A percentile compares a stretch with the other conserved stretches of the same genome.
Evolutionary conservation across 2,113 vertebrate species (phyloP).

Genomic region (Dissostichus mawsoni): DNA sequence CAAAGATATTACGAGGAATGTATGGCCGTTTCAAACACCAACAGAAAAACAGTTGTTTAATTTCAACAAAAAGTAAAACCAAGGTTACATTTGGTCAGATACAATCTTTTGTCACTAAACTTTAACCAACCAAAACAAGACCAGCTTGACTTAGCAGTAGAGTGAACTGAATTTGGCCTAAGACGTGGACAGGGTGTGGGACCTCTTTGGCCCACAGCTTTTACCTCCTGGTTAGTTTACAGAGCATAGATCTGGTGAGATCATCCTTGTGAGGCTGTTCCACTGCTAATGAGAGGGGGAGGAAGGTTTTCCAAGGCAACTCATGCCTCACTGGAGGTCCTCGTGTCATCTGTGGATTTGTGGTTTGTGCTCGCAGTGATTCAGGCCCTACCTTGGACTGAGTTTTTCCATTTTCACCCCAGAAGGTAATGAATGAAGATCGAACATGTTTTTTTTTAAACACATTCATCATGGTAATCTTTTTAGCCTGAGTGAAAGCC

Average conservation of each 20-base stretch:
- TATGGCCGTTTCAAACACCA: conserved; percentile 3
- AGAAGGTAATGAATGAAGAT: conserved; percentile 36
- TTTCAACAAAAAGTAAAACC: conserved; percentile 34
- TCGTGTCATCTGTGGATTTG: conserved; percentile 65
- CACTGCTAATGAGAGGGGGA: conserved; percentile 69
- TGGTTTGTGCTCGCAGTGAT: conserved; percentile 51
- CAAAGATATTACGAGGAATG: conserved; percentile 16
- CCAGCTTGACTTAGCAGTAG: background rate
- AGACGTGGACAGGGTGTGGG: conserved; percentile 42
- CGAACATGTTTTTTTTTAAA: conserved; percentile 26
- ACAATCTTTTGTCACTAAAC: background rate
- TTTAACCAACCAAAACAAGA: background rate
- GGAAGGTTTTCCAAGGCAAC: conserved; percentile 62
- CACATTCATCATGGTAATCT: conserved; percentile 12
- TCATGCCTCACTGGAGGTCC: conserved; percentile 72
- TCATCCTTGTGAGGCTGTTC: conserved; percentile 60
- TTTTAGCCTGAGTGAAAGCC: background rate
- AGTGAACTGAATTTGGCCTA: conserved; percentile 8
- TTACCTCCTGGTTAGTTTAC: conserved; percentile 65
- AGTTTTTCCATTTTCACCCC: conserved; percentile 47
- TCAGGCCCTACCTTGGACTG: conserved; percentile 56
- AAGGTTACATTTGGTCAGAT: conserved; percentile 2
- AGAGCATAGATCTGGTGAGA: conserved; percentile 63
- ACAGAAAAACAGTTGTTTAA: conserved; percentile 22
- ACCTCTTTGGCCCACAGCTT: conserved; percentile 21